Evolutionary conservation across 1,140 invertebrate species (phyloP).

Genomic region (Cotesia chilonis): DNA sequence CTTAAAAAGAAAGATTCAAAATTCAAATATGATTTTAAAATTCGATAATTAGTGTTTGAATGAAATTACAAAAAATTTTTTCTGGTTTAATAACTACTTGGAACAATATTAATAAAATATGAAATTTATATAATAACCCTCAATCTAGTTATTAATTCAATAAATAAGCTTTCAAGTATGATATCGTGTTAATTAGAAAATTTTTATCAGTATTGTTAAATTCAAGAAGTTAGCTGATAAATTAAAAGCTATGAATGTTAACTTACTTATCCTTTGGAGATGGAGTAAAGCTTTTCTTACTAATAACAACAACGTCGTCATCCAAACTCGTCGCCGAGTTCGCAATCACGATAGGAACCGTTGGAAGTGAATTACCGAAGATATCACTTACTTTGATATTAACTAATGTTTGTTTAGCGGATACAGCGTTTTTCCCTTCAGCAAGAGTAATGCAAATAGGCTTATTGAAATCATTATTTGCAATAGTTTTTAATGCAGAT

Average conservation of each 20-base stretch:
- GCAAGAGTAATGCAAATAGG: conserved; percentile 83
- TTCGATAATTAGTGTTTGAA: too few species aligned
- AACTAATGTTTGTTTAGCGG: conserved; percentile 75
- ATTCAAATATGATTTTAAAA: too few species aligned
- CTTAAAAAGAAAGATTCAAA: too few species aligned
- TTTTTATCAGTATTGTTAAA: too few species aligned
- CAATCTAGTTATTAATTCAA: too few species aligned
- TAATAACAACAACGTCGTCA: conserved; percentile 81
- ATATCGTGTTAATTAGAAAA: too few species aligned
- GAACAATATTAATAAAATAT: too few species aligned
- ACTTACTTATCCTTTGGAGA: conserved; percentile 69
- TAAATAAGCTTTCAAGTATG: too few species aligned
- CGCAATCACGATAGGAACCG: conserved; percentile 72
- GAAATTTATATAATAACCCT: too few species aligned
- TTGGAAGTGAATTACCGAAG: conserved; percentile 76
- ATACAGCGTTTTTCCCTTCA: conserved; percentile 76
- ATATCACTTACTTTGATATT: conserved; percentile 84
- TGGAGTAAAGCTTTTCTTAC: conserved; percentile 70
- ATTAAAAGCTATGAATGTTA: conserved; percentile 16
- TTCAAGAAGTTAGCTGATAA: conserved; percentile 18
- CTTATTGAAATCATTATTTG: conserved; percentile 71
- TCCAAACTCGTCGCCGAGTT: conserved; percentile 78
- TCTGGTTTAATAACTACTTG: too few species aligned
- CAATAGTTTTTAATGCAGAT: conserved; percentile 78
- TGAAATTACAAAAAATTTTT: too few species aligned